Percentiles rank a stretch among this genome's conserved stretches.
phyloP scores from a whole-genome alignment of 2,888 invertebrate genomes.

The Thecophora atra region DNA sequence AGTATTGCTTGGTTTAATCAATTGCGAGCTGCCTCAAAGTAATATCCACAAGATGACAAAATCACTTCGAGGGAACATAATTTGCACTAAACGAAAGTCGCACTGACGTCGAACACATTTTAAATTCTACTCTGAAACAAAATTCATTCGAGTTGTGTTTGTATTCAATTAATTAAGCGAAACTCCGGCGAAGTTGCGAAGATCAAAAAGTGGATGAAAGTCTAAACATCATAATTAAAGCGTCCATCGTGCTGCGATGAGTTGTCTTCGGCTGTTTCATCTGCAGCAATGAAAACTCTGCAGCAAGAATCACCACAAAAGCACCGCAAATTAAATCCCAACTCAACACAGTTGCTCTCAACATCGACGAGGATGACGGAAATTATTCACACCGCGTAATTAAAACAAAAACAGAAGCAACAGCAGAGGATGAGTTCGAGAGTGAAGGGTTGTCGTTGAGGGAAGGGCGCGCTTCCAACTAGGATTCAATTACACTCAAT shows the following conservation, averaged over 20 bases:
- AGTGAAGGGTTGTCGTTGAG: conserved; percentile 39
- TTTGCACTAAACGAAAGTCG: not conserved
- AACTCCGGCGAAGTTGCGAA: not conserved
- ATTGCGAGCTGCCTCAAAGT: not conserved
- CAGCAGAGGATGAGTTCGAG: no score
- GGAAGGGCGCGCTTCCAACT: conserved; percentile 29
- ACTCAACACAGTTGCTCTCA: conserved; percentile 16
- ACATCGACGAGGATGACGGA: conserved; percentile 38
- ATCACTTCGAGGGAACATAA: not conserved
- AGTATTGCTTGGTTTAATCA: not conserved
- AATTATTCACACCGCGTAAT: conserved; percentile 62
- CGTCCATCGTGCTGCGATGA: conserved; percentile 45
- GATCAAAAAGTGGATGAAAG: conserved; percentile 19
- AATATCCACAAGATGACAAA: not conserved
- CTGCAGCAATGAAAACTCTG: conserved; percentile 22
- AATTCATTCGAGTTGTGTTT: not conserved
- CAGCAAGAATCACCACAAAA: not conserved
- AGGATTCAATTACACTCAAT: conserved; percentile 66
- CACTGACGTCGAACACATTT: not conserved
- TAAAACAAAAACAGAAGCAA: conserved; percentile 48
- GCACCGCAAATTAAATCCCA: conserved; percentile 22
- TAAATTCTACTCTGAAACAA: not conserved
- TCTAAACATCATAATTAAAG: conserved; percentile 39
- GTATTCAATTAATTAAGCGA: not conserved
- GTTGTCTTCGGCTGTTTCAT: not conserved